Evolutionary conservation across 1,140 invertebrate genomes (phyloP).

Genomic region (Macrotrachela quadricornifera): DNA sequence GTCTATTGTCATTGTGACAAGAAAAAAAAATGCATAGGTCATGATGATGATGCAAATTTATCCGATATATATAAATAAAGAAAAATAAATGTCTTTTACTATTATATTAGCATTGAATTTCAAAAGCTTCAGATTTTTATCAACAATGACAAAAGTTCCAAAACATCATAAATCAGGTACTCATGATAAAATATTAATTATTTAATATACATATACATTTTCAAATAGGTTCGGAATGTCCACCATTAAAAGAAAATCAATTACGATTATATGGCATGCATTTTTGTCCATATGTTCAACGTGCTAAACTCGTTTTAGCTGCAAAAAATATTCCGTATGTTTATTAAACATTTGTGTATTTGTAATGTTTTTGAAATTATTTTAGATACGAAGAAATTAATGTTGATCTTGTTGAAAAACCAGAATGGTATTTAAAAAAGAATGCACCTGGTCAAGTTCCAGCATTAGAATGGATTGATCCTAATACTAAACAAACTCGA

Average conservation of each 20-base stretch:
- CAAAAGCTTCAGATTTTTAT: too few species aligned
- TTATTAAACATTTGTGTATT: background rate
- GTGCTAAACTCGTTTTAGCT: constrained; percentile 53
- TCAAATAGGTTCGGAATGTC: constrained; percentile 38
- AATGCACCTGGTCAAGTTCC: constrained; percentile 14
- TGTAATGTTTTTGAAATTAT: background rate
- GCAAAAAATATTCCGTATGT: constrained; percentile 59
- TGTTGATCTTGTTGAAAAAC: constrained; percentile 15
- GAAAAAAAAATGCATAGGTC: too few species aligned
- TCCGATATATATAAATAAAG: too few species aligned
- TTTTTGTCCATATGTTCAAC: constrained; percentile 68
- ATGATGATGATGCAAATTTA: too few species aligned
- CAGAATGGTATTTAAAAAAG: constrained; percentile 15
- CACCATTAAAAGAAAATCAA: constrained; percentile 41
- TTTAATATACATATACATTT: too few species aligned
- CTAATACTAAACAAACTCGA: background rate
- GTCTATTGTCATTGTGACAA: too few species aligned
- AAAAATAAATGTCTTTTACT: too few species aligned
- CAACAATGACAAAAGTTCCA: too few species aligned
- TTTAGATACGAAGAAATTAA: constrained; percentile 15
- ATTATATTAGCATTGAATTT: too few species aligned
- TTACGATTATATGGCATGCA: constrained; percentile 62
- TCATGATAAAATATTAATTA: too few species aligned
- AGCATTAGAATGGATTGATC: constrained; percentile 13
- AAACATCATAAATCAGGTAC: too few species aligned